A percentile compares a stretch with the other conserved stretches of the same genome.
Evolutionary conservation across 2,888 invertebrate genomes (phyloP).

Genomic region (Melieria crassipennis): DNA sequence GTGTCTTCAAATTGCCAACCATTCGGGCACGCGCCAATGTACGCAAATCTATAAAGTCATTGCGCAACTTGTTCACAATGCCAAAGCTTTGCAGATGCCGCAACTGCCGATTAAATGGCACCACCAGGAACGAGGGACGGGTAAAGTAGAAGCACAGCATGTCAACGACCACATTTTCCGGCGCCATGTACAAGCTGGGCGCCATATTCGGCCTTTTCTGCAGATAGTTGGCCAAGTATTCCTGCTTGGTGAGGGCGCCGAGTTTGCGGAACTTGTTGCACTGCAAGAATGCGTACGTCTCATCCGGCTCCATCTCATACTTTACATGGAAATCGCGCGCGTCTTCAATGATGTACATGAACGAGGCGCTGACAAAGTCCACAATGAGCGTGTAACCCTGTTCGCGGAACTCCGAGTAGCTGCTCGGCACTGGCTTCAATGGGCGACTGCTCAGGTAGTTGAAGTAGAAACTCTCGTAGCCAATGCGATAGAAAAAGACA

Average conservation of each 20-base stretch:
- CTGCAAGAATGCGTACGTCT: not conserved
- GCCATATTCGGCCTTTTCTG: not conserved
- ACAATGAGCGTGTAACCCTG: not conserved
- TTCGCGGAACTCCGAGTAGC: not conserved
- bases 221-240: not conserved
- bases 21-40: too few relatives aligned
- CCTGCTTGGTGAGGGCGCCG: not conserved
- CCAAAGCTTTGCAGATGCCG: conserved; percentile 41
- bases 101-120: conserved; percentile 49
- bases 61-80: not conserved
- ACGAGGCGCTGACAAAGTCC: not conserved
- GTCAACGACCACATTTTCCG: conserved; percentile 25
- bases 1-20: too few relatives aligned
- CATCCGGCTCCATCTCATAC: not conserved
- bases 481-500: not conserved
- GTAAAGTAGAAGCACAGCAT: conserved; percentile 48
- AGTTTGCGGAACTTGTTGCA: not conserved
- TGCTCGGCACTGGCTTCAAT: not conserved
- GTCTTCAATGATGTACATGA: not conserved
- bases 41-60: not conserved
- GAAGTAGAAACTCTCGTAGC: not conserved
- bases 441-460: not conserved
- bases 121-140: conserved; percentile 52
- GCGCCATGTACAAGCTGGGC: conserved; percentile 9
- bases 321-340: too few relatives aligned